phyloP scores from a whole-genome alignment of 2,888 invertebrate genomes.

The Carpatolechia fugitivella region DNA sequence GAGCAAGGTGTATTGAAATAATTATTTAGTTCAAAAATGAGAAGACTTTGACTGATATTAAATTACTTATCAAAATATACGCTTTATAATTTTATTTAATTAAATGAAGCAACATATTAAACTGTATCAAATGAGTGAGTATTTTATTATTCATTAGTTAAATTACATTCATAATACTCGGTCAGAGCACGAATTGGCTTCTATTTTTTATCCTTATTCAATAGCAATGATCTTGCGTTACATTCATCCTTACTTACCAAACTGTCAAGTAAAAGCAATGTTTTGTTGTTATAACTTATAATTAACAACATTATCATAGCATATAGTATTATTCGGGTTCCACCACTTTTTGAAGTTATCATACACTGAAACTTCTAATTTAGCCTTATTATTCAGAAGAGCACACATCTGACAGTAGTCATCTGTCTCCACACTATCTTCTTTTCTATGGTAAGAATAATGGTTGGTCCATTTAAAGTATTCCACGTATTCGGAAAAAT shows the following conservation, averaged over 20 bases:
- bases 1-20: no score
- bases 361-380: not conserved
- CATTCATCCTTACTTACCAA: not conserved
- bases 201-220: no score
- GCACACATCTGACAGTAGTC: slow-evolving; percentile 1
- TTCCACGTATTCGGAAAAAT: not conserved
- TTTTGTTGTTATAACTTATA: not conserved
- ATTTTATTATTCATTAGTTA: no score
- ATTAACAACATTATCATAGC: not conserved
- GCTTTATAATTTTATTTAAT: no score
- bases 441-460: not conserved
- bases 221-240: no score
- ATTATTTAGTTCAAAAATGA: no score
- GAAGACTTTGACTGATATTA: no score
- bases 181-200: no score
- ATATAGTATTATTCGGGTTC: not conserved
- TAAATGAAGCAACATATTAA: no score
- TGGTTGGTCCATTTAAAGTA: slow-evolving; percentile 2
- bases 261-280: not conserved
- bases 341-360: not conserved
- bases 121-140: no score
- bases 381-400: not conserved
- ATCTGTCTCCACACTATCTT: not conserved
- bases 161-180: no score
- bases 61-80: no score